Conservation (phyloP, 2,113 vertebrate species). For the Pao palembangensis region DNA sequence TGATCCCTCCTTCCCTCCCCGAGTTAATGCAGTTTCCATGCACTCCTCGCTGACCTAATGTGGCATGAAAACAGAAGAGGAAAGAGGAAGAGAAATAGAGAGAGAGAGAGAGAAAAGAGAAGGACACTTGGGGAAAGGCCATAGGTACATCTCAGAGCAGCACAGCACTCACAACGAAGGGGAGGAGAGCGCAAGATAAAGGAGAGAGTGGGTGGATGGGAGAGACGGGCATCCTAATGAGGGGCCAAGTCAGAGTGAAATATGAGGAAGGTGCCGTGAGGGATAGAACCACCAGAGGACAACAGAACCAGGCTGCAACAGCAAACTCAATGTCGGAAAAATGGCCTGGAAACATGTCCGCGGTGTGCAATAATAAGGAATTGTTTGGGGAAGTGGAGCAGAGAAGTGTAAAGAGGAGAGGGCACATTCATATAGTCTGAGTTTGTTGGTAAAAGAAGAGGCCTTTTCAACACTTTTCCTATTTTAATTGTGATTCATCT, state of each 20-base stretch:
- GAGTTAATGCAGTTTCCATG: constrained; percentile 40
- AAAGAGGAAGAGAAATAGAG: constrained; percentile 9
- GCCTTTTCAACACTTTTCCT: too few species aligned
- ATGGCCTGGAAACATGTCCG: too few species aligned
- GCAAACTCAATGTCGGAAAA: too few species aligned
- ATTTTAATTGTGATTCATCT: too few species aligned
- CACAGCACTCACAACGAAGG: neutral
- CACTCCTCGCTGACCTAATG: constrained; percentile 51
- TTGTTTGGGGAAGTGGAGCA: too few species aligned
- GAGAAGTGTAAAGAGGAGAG: too few species aligned
- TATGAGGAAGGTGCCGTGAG: constrained; percentile 25
- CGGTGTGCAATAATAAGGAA: too few species aligned
- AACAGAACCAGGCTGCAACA: neutral
- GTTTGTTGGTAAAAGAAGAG: too few species aligned
- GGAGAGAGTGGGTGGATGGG: constrained; percentile 20
- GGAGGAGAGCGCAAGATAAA: constrained; percentile 3
- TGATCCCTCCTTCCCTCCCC: neutral
- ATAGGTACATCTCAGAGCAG: constrained; percentile 29
- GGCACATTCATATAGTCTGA: too few species aligned
- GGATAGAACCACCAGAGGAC: constrained; percentile 15
- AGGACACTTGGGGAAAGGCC: constrained; percentile 15
- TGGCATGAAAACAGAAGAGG: constrained; percentile 40
- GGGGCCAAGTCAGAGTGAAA: constrained; percentile 44
- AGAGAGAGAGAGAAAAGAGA: constrained; percentile 4
- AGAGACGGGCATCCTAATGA: constrained; percentile 44